These are phyloP conservation scores for Andrena flavipes DNA, from an alignment of 2,888 invertebrate species.

Conservation along the genomic window DNA sequence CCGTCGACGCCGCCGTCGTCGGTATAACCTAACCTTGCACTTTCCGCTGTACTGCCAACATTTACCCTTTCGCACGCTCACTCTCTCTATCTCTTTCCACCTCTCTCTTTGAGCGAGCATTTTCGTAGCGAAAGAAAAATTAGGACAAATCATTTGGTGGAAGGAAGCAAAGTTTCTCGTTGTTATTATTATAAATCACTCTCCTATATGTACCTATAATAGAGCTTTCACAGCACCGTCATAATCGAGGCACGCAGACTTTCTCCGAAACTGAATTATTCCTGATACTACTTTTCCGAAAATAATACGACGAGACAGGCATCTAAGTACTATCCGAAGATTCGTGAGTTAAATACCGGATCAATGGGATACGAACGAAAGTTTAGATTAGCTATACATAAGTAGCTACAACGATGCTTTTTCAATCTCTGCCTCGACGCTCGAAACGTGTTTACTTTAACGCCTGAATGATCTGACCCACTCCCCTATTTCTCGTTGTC, in stretches of 20 bases:
- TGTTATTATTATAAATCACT: background rate
- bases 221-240: background rate
- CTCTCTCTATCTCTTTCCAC: background rate
- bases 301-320: no score
- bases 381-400: no score
- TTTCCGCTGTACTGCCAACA: conserved; percentile 34
- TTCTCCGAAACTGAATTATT: background rate
- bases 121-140: background rate
- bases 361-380: no score
- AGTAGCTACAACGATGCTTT: no score
- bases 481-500: no score
- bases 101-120: background rate
- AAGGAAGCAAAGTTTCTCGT: no score
- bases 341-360: no score
- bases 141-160: background rate
- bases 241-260: background rate
- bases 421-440: no score
- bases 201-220: background rate
- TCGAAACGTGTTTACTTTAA: no score
- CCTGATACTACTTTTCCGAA: no score
- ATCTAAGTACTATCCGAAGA: no score
- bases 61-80: background rate
- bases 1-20: conserved; percentile 10
- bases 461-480: no score
- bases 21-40: conserved; percentile 56